Evolutionary conservation across 2,797 vertebrate species (phyloP).

Genomic region (Myotis pilosus): DNA sequence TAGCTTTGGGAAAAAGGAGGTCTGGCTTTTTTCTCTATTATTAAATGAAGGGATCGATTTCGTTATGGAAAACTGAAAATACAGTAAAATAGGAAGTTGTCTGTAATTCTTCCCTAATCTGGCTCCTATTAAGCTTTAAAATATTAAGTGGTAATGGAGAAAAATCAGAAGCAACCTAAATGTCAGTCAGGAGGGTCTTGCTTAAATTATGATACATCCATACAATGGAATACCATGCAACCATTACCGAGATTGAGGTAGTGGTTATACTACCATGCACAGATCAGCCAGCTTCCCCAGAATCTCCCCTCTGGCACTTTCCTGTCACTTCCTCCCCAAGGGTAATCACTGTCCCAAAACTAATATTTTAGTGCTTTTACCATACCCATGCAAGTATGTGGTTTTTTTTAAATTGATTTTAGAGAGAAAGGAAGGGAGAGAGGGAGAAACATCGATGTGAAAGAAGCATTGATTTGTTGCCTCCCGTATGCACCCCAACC

Average conservation of each 20-base stretch:
- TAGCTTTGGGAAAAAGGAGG: background rate
- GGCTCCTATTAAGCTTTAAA: background rate
- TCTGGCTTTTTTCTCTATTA: background rate
- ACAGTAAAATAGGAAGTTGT: background rate
- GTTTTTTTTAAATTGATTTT: background rate
- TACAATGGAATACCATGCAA: background rate
- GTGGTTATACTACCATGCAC: background rate
- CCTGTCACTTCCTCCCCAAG: background rate
- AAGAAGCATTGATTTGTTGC: background rate
- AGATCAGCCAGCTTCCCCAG: background rate
- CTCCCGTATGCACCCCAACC: background rate
- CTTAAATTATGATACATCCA: background rate
- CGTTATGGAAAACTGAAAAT: background rate
- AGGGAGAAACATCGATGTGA: background rate
- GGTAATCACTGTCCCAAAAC: background rate
- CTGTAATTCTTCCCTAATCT: background rate
- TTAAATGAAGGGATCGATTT: conserved; percentile 2
- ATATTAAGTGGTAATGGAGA: background rate
- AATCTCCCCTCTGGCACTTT: background rate
- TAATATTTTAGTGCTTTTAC: background rate
- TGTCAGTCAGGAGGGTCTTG: background rate
- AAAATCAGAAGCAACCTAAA: background rate
- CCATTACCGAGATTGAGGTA: background rate
- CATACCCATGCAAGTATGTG: background rate
- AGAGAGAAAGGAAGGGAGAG: background rate